Base-by-base conservation (phyloP, 2,797 vertebrate genomes). In the Parambassis ranga region DNA sequence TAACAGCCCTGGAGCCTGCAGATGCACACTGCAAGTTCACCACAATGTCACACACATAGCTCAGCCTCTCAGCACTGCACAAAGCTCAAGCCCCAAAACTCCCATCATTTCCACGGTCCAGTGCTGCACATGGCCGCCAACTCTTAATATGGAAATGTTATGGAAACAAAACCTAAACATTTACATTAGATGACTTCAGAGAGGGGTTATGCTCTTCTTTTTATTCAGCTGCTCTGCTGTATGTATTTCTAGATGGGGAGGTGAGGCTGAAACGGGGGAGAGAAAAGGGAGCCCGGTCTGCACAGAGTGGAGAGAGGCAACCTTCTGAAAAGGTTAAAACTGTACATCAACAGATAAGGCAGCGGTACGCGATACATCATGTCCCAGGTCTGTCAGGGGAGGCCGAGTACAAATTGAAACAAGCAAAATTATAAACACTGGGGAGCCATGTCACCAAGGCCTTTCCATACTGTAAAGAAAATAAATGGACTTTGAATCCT, bases 1-100 rank as follows among this genome's bases (percentile, higher is more conserved):
- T 92, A 96, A 95, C 92, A 95, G 89, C 77, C 85, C 92, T 53
- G 89, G 90, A 94, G 92, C 92, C 90, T 81, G 58, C 90, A 95
- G 93, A 95, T 92, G 93, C 91, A 89, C 71, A 41, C 75, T 32
- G 69, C 81, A 91, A 91, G 90, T 92, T 92, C 90, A 91, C 80
- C 75, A 48, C 87, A 83, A 79, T 91, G 92, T 92, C 91, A 92
- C 85, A 88, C 83, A 83, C 88, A 81, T 71, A 85, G 84, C 77
- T 84, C 79, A 83, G 74, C 56, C 63, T 79, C 81, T 81, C 72
- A 75, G 57, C 49, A 7, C 67, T 6, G 63, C 56, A 23, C 67
- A 66, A 39, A 48, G 56, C 83, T 58, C 60, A 27, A 63, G 57
- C 53, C 57, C 56, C 43, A 30, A 30, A 75, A 75, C 71, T 66